phyloP scores from a whole-genome alignment of 2,797 vertebrate genomes.

The Anableps anableps region DNA sequence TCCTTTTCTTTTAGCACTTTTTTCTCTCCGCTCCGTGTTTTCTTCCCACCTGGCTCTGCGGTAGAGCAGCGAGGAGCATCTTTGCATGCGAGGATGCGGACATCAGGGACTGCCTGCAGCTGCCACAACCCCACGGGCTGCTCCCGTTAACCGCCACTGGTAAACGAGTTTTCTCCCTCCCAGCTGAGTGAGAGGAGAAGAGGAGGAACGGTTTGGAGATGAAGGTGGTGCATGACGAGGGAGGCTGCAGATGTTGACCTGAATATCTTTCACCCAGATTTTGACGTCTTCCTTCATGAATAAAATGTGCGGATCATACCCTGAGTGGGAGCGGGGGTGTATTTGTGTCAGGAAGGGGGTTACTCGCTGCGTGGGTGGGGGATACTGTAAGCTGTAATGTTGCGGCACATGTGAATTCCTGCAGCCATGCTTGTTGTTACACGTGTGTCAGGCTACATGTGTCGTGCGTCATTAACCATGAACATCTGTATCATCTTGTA shows the following conservation, averaged over 20 bases:
- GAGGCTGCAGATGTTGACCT: slow-evolving; percentile 59
- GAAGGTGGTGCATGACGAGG: slow-evolving; percentile 20
- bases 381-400: slow-evolving; percentile 10
- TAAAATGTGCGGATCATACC: slow-evolving; percentile 14
- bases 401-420: slow-evolving; percentile 52
- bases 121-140: slow-evolving; percentile 49
- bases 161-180: slow-evolving; percentile 40
- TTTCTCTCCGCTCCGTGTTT: neutral
- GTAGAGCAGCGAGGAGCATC: slow-evolving; percentile 46
- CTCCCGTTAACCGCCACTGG: slow-evolving; percentile 57
- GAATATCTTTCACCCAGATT: slow-evolving; percentile 41
- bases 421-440: slow-evolving; percentile 65
- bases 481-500: slow-evolving; percentile 58
- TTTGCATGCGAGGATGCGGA: slow-evolving; percentile 67
- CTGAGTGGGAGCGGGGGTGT: slow-evolving; percentile 13
- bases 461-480: slow-evolving; percentile 53
- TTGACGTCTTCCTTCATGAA: slow-evolving; percentile 17
- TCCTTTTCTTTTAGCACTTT: slow-evolving; percentile 3
- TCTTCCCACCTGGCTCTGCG: slow-evolving; percentile 37
- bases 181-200: neutral
- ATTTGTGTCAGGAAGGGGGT: neutral
- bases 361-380: slow-evolving; percentile 23
- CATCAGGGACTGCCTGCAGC: slow-evolving; percentile 54
- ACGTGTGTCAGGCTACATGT: slow-evolving; percentile 69
- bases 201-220: slow-evolving; percentile 4